phyloP scores from a whole-genome alignment of 2,797 vertebrate genomes.

The Falco columbarius region DNA sequence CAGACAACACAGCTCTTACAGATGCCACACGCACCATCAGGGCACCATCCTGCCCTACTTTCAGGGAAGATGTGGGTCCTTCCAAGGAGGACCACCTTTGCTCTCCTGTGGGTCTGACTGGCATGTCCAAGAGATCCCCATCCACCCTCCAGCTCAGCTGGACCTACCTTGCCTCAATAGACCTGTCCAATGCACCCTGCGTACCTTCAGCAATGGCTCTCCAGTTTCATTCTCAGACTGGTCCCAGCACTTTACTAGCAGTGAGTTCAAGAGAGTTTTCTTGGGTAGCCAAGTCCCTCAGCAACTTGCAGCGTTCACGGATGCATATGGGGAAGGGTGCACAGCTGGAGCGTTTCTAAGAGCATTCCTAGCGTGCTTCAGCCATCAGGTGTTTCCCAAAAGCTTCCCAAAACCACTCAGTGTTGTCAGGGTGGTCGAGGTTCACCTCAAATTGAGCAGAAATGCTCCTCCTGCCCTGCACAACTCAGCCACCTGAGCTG shows the following conservation, averaged over 20 bases:
- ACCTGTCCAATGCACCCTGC: background rate
- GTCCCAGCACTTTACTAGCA: background rate
- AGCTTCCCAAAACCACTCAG: background rate
- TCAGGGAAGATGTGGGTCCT: fast-evolving
- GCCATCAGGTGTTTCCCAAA: background rate
- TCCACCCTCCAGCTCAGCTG: background rate
- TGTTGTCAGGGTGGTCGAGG: fast-evolving
- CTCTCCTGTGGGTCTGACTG: fast-evolving
- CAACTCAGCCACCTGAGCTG: background rate
- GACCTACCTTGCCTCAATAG: background rate
- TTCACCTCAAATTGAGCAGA: fast-evolving
- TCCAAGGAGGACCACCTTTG: background rate
- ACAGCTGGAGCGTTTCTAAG: background rate
- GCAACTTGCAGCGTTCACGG: fast-evolving
- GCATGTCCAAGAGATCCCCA: background rate
- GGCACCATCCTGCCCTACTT: background rate
- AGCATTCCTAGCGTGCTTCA: fast-evolving
- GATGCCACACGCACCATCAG: background rate
- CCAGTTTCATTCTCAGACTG: background rate
- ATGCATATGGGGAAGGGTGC: background rate
- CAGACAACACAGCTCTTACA: fast-evolving
- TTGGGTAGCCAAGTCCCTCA: background rate
- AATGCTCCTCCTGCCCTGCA: background rate
- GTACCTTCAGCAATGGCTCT: background rate
- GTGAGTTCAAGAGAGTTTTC: background rate